Evolutionary conservation across 2,113 vertebrate genomes (phyloP), one percentile per base, ranked within the genome.

Genomic region (Eptesicus fuscus): DNA sequence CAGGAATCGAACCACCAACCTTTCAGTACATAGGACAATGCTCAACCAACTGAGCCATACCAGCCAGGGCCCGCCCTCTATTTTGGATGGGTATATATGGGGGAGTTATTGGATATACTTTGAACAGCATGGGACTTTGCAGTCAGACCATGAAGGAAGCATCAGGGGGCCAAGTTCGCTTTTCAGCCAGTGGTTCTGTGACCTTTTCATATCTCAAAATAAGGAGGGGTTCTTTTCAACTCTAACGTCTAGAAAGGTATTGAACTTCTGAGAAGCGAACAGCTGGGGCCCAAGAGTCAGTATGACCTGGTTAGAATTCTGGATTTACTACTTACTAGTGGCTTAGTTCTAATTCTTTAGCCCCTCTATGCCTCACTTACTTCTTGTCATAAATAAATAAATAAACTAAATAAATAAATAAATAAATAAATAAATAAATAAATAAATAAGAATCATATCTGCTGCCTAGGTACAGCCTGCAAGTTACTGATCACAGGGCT

Each of bases 201-300:
- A 91, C 91, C 86, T 79, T 95, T 93, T 87, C 85, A 92, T 7
- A 49, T 95, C 90, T 95, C 87, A 96, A 96, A 96, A 92, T 95
- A 90, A 95, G 83, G 35, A 40, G 42, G 78, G 63, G 80, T 47
- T 85, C 90, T 88, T 96, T 93, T 88, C 85, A 93, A 65, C 11
- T 63, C 47, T 47, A 16, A 65, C 17, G 44, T 88, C 53, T 76
- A 91, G 69, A 89, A 92, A 83, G 44, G 18, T 51, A 3, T 28
- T 22, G 51, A 71, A 13, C 59, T 47, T 61, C 51, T 25, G 53
- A 65, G 69, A 90, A 56, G 53, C 56, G 10, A n/a, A 76, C 53
- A 90, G 30, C 65, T 12, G 22, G 40, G 53, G 9, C 25, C 71
- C 47, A 25, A 4, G n/a, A 37, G 42, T 53, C 49, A 44, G 7